Conservation (phyloP, 92 coral and sea anemone genomes). For the Desmophyllum pertusum region DNA sequence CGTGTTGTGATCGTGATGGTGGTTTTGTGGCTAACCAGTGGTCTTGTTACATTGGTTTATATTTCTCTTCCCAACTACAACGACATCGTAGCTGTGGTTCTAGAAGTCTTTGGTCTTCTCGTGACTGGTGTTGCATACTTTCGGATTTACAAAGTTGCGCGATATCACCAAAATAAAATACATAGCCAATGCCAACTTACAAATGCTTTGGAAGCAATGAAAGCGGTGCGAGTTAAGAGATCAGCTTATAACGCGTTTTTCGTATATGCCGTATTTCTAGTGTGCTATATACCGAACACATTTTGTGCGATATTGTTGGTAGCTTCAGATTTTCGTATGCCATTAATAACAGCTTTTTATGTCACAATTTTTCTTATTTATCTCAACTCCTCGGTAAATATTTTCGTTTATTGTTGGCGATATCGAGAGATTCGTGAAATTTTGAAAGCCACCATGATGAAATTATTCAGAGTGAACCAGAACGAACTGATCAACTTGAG, state of each 20-base stretch:
- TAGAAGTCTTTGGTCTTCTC: background rate
- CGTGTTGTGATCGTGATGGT: constrained; percentile 25
- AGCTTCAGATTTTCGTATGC: too few species aligned
- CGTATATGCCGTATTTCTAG: too few species aligned
- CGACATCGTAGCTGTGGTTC: constrained; percentile 16
- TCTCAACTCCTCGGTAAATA: constrained; percentile 34
- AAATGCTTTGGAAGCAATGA: too few species aligned
- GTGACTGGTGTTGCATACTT: constrained; percentile 24
- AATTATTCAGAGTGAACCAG: background rate
- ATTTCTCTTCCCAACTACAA: constrained; percentile 26
- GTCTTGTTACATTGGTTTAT: background rate
- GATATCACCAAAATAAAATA: too few species aligned
- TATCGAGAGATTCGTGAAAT: constrained; percentile 14
- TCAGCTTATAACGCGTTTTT: too few species aligned
- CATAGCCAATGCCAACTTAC: too few species aligned
- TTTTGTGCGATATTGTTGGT: too few species aligned
- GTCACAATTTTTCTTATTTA: constrained; percentile 20
- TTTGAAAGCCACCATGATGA: background rate
- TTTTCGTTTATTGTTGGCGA: constrained; percentile 28
- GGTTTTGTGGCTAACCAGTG: constrained; percentile 31
- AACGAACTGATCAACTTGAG: background rate
- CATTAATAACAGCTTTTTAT: constrained; percentile 7
- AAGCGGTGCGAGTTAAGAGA: too few species aligned
- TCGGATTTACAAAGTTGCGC: constrained; percentile 22
- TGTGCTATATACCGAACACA: too few species aligned